These are phyloP conservation scores for Oreochromis mossambicus DNA, from an alignment of 2,797 vertebrate species.

Conservation along the genomic window DNA sequence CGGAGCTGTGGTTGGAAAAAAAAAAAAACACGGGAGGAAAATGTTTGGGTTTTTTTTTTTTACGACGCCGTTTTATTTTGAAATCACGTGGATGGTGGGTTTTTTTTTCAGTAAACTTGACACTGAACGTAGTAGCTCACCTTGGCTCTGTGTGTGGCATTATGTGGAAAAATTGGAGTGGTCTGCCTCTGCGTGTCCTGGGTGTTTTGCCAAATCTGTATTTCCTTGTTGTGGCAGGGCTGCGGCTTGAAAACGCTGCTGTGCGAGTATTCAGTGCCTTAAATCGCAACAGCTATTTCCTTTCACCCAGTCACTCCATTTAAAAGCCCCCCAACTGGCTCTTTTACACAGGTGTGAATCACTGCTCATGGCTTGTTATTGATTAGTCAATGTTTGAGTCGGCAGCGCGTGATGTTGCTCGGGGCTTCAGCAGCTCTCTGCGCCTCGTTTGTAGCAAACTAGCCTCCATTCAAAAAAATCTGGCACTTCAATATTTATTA, in stretches of 20 bases:
- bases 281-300: not conserved
- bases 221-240: not conserved
- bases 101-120: not conserved
- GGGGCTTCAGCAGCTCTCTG: not conserved
- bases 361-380: not conserved
- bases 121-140: not conserved
- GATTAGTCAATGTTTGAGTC: not conserved
- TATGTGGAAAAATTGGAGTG: not conserved
- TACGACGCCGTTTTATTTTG: conserved; percentile 12
- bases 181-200: not conserved
- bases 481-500: not conserved
- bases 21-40: not conserved
- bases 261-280: not conserved
- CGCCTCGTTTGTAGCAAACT: not conserved
- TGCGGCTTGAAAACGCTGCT: not conserved
- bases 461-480: conserved; percentile 44
- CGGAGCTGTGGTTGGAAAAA: accelerated
- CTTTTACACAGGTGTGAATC: not conserved
- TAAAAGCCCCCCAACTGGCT: not conserved
- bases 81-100: not conserved
- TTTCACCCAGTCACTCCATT: not conserved
- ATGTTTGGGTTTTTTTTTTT: not conserved
- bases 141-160: not conserved
- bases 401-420: not conserved
- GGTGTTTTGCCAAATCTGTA: not conserved